Base-by-base conservation (phyloP, 2,888 invertebrate genomes). In the Anaspis maculata region DNA sequence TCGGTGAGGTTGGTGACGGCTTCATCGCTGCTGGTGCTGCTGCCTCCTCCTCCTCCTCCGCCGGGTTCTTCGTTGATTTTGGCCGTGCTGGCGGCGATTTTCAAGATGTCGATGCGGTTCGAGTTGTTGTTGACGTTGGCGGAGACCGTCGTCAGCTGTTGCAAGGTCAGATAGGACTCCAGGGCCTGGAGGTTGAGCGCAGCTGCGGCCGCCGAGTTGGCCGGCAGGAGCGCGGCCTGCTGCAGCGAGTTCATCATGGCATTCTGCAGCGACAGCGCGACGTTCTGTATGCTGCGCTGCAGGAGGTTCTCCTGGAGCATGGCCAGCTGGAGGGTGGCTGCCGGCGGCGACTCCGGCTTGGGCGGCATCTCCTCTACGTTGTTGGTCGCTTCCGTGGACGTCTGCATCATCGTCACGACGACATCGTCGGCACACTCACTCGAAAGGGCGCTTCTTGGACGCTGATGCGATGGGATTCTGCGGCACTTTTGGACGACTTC, bases 201-300 rank as follows among this genome's bases (percentile, higher is more conserved):
- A 21, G 85, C 83, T 21, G 87, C 87, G 5, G 86, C 87, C 3
- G 86, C 83, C 2, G 86, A 86, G 50, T 86, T 84, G 1, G 82
- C 80, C 4, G 87, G 87, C 50, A 88, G 62, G 13, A 88, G 68
- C 0, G 87, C 86, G 1, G 87, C 88, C 57, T 87, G 83, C 61
- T 87, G 87, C 45, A 88, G 66, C 6, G 87, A 85, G 53, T 79
- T 83, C 67, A 88, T 80, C 74, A 89, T 80, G 5, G 87, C 85
- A 57, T 83, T 85, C 65, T 89, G 88, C 30, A 88, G 68, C 9
- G 85, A 83, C 45, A 87, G 71, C 19, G 86, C 84, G 29, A 87
- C 85, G 52, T 79, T 82, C 62, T 83, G 83, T 11, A 75, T 64
- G 22, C 68, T 68, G 30, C 70, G 55, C 50, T 69, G 69, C 46